A percentile compares a stretch with the other conserved stretches of the same genome.
phyloP scores from a whole-genome alignment of 35 echinoderm and acorn worm genomes.

The Ophioderma brevispina region DNA sequence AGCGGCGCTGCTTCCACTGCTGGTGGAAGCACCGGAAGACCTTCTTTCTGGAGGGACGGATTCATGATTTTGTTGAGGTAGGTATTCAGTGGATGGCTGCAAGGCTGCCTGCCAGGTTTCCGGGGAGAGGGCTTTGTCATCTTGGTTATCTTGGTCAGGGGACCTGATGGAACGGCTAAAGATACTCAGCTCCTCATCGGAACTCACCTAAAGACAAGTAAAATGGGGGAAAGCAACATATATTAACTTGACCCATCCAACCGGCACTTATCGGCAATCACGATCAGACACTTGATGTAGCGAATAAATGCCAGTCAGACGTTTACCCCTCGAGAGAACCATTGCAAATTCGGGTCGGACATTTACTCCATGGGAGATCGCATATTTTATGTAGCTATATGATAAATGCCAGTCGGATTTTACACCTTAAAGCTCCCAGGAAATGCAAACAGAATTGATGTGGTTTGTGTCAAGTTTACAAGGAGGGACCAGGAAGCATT shows the following conservation, averaged over 20 bases:
- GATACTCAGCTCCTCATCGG: conserved; percentile 88
- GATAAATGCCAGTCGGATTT: no score
- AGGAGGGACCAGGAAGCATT: no score
- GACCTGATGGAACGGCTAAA: conserved; percentile 74
- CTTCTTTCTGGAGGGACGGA: neutral
- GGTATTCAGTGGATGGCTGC: conserved; percentile 29
- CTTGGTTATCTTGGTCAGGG: conserved; percentile 14
- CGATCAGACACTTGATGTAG: no score
- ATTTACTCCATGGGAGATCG: neutral
- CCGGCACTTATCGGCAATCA: no score
- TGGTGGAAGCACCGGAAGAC: neutral
- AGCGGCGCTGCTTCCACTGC: neutral
- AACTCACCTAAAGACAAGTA: conserved; percentile 68
- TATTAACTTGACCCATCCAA: no score
- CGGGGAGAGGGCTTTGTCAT: conserved; percentile 40
- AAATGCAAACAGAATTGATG: no score
- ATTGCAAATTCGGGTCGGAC: no score
- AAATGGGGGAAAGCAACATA: neutral
- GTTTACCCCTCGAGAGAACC: no score
- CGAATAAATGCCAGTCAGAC: no score
- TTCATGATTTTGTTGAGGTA: neutral
- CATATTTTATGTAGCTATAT: neutral
- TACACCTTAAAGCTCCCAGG: no score
- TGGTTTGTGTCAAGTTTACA: no score
- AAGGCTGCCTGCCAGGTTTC: conserved; percentile 58